Conservation (phyloP, 2,888 invertebrate genomes). For the Oscheius onirici region DNA sequence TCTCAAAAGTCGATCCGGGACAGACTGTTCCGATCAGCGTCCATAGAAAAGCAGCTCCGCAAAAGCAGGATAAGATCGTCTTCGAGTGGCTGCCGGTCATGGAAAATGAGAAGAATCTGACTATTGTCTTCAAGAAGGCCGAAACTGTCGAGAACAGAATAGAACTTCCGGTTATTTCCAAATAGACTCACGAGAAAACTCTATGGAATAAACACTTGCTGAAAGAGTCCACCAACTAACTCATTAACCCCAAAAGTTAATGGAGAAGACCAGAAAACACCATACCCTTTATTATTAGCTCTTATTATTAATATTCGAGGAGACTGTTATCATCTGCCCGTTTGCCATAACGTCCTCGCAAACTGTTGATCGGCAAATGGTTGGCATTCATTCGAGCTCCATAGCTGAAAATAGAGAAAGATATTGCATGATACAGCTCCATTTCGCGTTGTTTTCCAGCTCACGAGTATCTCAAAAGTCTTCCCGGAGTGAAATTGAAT, state of each 20-base stretch:
- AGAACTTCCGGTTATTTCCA: neutral
- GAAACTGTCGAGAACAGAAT: neutral
- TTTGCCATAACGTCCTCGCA: conserved; percentile 13
- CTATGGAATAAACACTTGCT: too few relatives aligned
- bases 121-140: neutral
- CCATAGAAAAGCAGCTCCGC: neutral
- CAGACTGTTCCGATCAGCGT: neutral
- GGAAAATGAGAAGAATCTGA: neutral
- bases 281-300: conserved; percentile 2
- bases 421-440: too few relatives aligned
- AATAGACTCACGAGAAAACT: neutral
- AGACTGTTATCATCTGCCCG: neutral
- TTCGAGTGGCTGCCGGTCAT: conserved; percentile 13
- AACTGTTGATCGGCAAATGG: neutral
- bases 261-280: neutral
- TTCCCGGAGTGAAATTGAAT: neutral
- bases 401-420: conserved; percentile 8
- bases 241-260: neutral
- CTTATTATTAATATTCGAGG: neutral
- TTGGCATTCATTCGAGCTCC: conserved; percentile 6
- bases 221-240: neutral
- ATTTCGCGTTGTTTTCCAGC: neutral
- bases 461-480: neutral
- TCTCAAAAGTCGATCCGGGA: neutral
- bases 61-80: conserved; percentile 5